A percentile compares a stretch with the other conserved stretches of the same genome.
Conservation (phyloP, 2,113 vertebrate species). For the Aphyosemion australe region DNA sequence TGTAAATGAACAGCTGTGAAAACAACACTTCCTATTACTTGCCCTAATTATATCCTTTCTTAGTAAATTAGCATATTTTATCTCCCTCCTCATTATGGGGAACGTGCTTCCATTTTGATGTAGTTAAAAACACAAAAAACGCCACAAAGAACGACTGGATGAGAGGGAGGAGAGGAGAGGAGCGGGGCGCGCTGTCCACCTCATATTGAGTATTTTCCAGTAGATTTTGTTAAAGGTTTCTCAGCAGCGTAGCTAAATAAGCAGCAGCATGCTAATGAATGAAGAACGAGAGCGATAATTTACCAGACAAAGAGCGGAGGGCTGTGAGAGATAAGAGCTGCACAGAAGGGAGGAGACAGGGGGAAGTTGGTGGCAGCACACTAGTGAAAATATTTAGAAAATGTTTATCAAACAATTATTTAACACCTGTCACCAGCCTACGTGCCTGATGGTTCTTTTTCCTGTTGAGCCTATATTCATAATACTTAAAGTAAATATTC, state of each 20-base stretch:
- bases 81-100: conserved; percentile 70
- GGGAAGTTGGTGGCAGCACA: conserved; percentile 1
- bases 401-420: conserved; percentile 76
- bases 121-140: conserved; percentile 51
- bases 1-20: conserved; percentile 79
- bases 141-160: conserved; percentile 28
- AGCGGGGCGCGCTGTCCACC: conserved; percentile 34
- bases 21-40: conserved; percentile 77
- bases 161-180: conserved; percentile 11
- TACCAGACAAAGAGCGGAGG: conserved; percentile 54
- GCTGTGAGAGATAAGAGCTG: conserved; percentile 36
- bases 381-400: conserved; percentile 62
- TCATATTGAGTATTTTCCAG: conserved; percentile 77
- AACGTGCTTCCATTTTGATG: conserved; percentile 70
- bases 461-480: conserved; percentile 48
- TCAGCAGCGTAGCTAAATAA: conserved; percentile 75
- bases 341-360: neutral
- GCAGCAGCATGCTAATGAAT: conserved; percentile 78
- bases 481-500: conserved; percentile 72
- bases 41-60: conserved; percentile 78
- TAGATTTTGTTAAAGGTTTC: conserved; percentile 77
- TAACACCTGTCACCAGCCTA: conserved; percentile 64
- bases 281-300: conserved; percentile 72
- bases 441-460: conserved; percentile 52
- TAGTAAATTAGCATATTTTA: conserved; percentile 79